Evolutionary conservation across 1,140 invertebrate genomes (phyloP).

Genomic region (Lineus longissimus): DNA sequence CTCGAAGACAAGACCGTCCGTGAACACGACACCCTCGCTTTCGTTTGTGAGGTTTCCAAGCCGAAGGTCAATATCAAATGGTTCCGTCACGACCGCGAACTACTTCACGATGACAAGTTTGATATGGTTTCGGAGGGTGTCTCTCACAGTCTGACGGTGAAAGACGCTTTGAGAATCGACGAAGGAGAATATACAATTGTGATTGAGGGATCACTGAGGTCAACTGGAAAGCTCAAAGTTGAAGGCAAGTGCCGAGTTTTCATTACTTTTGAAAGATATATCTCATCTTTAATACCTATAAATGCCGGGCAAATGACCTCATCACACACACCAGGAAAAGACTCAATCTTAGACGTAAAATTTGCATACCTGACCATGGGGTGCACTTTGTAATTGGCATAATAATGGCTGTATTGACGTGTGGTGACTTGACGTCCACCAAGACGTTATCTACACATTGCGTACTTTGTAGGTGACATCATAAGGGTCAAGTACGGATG

Average conservation of each 20-base stretch:
- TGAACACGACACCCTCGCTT: conserved; percentile 88
- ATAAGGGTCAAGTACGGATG: too few relatives aligned
- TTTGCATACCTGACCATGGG: too few relatives aligned
- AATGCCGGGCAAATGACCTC: too few relatives aligned
- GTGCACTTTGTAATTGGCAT: background rate
- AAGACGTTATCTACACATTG: too few relatives aligned
- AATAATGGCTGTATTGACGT: background rate
- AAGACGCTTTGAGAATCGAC: conserved; percentile 37
- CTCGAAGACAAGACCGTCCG: conserved; percentile 84
- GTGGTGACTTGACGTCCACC: too few relatives aligned
- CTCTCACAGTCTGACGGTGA: conserved; percentile 42
- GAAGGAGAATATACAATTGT: conserved; percentile 40
- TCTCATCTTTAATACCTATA: too few relatives aligned
- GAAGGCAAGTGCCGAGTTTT: conserved; percentile 61
- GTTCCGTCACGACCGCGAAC: conserved; percentile 57
- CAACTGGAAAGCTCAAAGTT: conserved; percentile 75
- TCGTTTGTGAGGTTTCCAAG: conserved; percentile 94
- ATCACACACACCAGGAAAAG: background rate
- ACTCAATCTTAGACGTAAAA: background rate
- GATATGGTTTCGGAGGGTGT: conserved; percentile 33
- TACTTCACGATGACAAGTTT: conserved; percentile 9
- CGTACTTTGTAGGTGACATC: too few relatives aligned
- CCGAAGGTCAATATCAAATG: conserved; percentile 89
- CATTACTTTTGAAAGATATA: background rate
- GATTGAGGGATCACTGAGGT: conserved; percentile 56